Percentiles rank a stretch among this genome's conserved stretches.
Conservation (phyloP, 2,888 invertebrate genomes). For the Conistra vaccinii region DNA sequence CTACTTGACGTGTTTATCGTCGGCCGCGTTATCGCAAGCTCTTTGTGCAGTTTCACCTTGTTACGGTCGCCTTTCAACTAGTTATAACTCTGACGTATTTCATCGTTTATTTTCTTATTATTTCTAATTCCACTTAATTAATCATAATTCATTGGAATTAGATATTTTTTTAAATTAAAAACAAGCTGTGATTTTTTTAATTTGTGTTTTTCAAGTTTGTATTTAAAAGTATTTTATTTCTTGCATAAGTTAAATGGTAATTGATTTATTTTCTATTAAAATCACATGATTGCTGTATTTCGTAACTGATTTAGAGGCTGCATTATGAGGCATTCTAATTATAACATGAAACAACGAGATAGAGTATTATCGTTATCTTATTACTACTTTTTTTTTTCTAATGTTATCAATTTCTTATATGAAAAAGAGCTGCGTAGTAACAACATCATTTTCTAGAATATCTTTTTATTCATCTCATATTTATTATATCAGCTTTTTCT, state of each 20-base stretch:
- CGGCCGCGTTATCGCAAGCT: slow-evolving; percentile 83
- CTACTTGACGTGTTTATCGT: slow-evolving; percentile 84
- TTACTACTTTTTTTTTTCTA: slow-evolving; percentile 4
- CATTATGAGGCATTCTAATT: slow-evolving; percentile 12
- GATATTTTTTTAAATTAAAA: background rate
- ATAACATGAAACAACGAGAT: slow-evolving; percentile 13
- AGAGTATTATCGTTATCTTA: background rate
- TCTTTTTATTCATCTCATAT: background rate
- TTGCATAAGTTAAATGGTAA: slow-evolving; percentile 16
- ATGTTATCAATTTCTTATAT: background rate
- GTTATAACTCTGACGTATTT: slow-evolving; percentile 67
- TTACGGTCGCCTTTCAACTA: slow-evolving; percentile 75
- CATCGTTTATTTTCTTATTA: slow-evolving; percentile 67
- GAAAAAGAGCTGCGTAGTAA: slow-evolving; percentile 11
- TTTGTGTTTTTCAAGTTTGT: slow-evolving; percentile 29
- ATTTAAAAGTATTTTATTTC: slow-evolving; percentile 38
- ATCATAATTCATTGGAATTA: background rate
- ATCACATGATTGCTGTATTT: slow-evolving; percentile 35
- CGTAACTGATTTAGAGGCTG: slow-evolving; percentile 6
- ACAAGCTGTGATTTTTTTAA: slow-evolving; percentile 33
- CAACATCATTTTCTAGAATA: background rate
- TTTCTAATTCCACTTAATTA: slow-evolving; percentile 20
- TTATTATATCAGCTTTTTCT: background rate
- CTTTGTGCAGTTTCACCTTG: slow-evolving; percentile 86
- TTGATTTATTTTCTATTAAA: slow-evolving; percentile 34